Conservation (phyloP, 2,888 invertebrate genomes). For the Caenorhabditis sp. region DNA sequence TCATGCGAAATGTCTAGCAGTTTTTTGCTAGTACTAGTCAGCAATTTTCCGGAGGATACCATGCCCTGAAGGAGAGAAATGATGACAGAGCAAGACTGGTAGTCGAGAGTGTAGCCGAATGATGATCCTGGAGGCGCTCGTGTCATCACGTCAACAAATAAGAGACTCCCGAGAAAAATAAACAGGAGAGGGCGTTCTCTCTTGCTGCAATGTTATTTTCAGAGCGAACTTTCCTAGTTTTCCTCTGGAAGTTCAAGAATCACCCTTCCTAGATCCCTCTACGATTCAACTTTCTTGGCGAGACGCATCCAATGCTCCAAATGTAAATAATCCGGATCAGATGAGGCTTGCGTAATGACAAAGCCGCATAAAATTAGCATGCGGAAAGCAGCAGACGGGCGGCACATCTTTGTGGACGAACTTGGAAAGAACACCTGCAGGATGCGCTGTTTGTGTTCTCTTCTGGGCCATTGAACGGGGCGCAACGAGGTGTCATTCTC, state of each 20-base stretch:
- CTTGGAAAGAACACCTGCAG: conserved; percentile 39
- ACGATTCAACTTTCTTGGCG: background rate
- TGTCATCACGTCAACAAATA: conserved; percentile 3
- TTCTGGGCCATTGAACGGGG: conserved; percentile 38
- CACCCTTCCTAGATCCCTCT: background rate
- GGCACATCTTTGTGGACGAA: no score
- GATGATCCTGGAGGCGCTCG: background rate
- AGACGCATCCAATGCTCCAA: background rate
- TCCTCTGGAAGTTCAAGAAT: background rate
- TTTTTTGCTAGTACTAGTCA: no score
- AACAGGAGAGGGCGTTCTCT: no score
- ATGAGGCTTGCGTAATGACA: conserved; percentile 5
- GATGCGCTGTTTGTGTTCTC: conserved; percentile 11
- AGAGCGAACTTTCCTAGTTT: no score
- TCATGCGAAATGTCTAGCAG: no score
- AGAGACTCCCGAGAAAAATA: no score
- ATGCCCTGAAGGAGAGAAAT: no score
- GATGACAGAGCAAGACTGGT: no score
- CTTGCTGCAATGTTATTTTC: no score
- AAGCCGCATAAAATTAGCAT: conserved; percentile 5
- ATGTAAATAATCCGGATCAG: background rate
- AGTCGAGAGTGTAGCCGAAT: conserved; percentile 19
- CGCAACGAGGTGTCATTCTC: conserved; percentile 8
- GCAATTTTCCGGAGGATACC: no score
- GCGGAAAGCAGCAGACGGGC: background rate